A percentile compares a stretch with the other conserved stretches of the same genome.
These are phyloP conservation scores for Hystrix brachyura DNA, from an alignment of 2,113 vertebrate species.

Conservation along the genomic window DNA sequence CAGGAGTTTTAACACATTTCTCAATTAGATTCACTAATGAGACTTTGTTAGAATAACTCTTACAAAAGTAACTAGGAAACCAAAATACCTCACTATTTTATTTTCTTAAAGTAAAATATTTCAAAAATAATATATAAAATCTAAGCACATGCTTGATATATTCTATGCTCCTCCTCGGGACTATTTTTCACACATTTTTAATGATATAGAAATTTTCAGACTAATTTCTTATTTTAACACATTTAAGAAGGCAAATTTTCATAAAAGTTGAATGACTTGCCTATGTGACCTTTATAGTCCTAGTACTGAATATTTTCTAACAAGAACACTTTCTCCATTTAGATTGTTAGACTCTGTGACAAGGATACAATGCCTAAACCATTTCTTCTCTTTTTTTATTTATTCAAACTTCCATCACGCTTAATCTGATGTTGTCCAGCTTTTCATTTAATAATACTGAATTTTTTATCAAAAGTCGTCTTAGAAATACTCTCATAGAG, in stretches of 20 bases:
- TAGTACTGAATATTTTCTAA: not conserved
- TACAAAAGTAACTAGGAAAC: not conserved
- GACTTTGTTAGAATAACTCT: not conserved
- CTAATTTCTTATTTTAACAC: not conserved
- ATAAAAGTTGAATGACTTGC: not conserved
- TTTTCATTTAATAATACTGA: not conserved
- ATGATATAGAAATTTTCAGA: not conserved
- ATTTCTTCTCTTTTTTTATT: not conserved
- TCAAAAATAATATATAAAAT: not conserved
- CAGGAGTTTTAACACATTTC: conserved; percentile 17
- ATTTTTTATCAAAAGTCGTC: not conserved
- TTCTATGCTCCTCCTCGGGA: too few relatives aligned
- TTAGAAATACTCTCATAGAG: not conserved
- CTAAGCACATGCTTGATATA: not conserved
- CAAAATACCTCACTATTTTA: not conserved
- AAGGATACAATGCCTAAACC: not conserved
- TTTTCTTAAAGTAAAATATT: not conserved
- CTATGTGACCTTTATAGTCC: not conserved
- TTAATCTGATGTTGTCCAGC: not conserved
- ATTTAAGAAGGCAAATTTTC: not conserved
- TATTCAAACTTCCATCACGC: not conserved
- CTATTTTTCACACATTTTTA: not conserved
- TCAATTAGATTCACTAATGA: not conserved
- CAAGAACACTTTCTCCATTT: not conserved
- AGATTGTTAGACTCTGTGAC: not conserved